A percentile compares a stretch with the other conserved stretches of the same genome.
phyloP scores from a whole-genome alignment of 2,797 vertebrate genomes.

The Cirrhinus molitorella region DNA sequence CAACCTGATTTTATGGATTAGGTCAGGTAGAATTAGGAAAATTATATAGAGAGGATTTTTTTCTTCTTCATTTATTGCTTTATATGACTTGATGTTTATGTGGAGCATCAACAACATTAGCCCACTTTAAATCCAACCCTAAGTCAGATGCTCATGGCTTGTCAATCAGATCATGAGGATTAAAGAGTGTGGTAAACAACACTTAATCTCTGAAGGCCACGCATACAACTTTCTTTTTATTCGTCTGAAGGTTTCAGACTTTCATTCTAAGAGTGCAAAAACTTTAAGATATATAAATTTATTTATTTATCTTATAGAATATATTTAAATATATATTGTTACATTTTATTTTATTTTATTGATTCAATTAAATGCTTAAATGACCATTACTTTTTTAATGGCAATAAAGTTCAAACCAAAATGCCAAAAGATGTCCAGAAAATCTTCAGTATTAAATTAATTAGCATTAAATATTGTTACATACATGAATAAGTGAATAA shows the following conservation, averaged over 20 bases:
- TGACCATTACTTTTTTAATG: too few relatives aligned
- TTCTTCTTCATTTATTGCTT: not conserved
- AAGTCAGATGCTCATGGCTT: not conserved
- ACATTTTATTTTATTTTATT: too few relatives aligned
- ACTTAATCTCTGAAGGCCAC: not conserved
- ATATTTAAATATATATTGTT: too few relatives aligned
- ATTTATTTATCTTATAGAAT: too few relatives aligned
- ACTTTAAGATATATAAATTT: not conserved
- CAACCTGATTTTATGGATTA: not conserved
- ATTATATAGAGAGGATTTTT: not conserved
- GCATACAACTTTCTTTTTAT: not conserved
- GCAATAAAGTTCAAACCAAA: too few relatives aligned
- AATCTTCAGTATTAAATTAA: too few relatives aligned
- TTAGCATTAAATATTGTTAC: too few relatives aligned
- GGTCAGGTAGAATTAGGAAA: not conserved
- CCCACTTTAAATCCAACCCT: not conserved
- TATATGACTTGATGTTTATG: not conserved
- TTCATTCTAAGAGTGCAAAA: not conserved
- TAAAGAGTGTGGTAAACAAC: conserved; percentile 36
- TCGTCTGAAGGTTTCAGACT: not conserved
- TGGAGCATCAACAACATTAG: not conserved
- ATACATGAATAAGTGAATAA: too few relatives aligned
- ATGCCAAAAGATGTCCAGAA: too few relatives aligned
- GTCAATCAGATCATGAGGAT: conserved; percentile 31
- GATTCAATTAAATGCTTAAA: too few relatives aligned